Percentiles rank a stretch among this genome's conserved stretches.
phyloP scores from a whole-genome alignment of 2,797 vertebrate genomes.

The Notolepis coatsorum region DNA sequence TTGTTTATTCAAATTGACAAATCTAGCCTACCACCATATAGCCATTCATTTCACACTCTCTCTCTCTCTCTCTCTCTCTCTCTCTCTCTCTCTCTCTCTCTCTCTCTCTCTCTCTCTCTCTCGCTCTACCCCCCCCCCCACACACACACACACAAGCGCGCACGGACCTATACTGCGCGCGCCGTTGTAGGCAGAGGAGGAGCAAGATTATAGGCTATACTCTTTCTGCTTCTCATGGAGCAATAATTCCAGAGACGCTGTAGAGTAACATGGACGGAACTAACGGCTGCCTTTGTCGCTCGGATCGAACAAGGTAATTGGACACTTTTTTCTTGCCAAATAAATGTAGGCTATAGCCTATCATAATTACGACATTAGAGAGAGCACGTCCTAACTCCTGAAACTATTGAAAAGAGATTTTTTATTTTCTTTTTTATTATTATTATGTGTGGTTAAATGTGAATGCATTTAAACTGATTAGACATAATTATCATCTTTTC shows the following conservation, averaged over 20 bases:
- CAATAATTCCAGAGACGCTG: slow-evolving; percentile 24
- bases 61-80: slow-evolving; percentile 36
- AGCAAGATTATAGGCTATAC: slow-evolving; percentile 49
- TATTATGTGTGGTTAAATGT: too few species aligned
- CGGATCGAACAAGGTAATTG: slow-evolving; percentile 11
- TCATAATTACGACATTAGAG: too few species aligned
- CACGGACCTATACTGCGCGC: slow-evolving; percentile 35
- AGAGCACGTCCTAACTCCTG: too few species aligned
- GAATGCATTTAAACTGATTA: too few species aligned
- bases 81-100: neutral
- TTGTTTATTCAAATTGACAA: slow-evolving; percentile 43
- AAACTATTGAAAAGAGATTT: too few species aligned
- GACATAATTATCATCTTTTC: too few species aligned
- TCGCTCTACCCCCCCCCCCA: neutral
- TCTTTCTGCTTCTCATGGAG: slow-evolving; percentile 45
- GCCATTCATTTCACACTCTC: slow-evolving; percentile 56
- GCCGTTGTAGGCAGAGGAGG: slow-evolving; percentile 68
- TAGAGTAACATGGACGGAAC: slow-evolving; percentile 63
- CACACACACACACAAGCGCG: neutral
- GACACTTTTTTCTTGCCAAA: neutral
- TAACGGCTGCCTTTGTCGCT: slow-evolving; percentile 20
- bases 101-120: neutral
- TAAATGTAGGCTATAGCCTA: too few species aligned
- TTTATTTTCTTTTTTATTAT: too few species aligned
- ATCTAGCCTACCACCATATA: slow-evolving; percentile 56